Evolutionary conservation across 2,113 vertebrate species (phyloP).

Genomic region (Panthera leo): DNA sequence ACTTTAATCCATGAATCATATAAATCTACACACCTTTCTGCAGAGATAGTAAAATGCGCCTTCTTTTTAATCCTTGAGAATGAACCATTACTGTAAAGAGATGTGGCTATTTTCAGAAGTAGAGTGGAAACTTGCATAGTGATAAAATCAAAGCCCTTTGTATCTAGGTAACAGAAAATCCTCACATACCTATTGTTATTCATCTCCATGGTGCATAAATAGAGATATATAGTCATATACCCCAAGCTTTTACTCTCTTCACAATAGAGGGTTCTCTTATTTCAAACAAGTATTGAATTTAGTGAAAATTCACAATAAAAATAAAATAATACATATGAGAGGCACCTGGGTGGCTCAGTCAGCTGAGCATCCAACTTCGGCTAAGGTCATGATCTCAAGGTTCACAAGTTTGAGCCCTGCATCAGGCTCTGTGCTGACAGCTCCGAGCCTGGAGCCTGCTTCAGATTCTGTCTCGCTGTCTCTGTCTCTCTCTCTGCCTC

Average conservation of each 20-base stretch:
- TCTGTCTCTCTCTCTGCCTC: too few relatives aligned
- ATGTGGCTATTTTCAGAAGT: constrained; percentile 40
- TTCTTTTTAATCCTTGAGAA: constrained; percentile 6
- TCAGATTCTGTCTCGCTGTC: too few relatives aligned
- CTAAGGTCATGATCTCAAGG: too few relatives aligned
- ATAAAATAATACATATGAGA: not conserved
- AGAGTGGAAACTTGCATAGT: not conserved
- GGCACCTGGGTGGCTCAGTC: too few relatives aligned
- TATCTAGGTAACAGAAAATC: constrained; percentile 72
- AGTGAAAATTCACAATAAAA: constrained; percentile 25
- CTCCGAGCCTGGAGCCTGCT: too few relatives aligned
- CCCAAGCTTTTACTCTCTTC: not conserved
- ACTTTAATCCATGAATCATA: not conserved
- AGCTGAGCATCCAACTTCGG: too few relatives aligned
- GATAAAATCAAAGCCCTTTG: constrained; percentile 56
- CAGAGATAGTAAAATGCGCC: not conserved
- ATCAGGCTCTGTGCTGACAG: too few relatives aligned
- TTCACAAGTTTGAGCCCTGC: too few relatives aligned
- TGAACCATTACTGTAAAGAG: constrained; percentile 45
- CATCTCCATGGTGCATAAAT: constrained; percentile 65
- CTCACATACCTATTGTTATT: constrained; percentile 44
- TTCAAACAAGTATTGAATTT: constrained; percentile 47
- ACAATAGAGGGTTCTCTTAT: constrained; percentile 46
- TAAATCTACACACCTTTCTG: not conserved
- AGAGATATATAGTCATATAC: constrained; percentile 55